A percentile compares a stretch with the other conserved stretches of the same genome.
Conservation (phyloP, 2,797 vertebrate genomes). For the Balearica regulorum region DNA sequence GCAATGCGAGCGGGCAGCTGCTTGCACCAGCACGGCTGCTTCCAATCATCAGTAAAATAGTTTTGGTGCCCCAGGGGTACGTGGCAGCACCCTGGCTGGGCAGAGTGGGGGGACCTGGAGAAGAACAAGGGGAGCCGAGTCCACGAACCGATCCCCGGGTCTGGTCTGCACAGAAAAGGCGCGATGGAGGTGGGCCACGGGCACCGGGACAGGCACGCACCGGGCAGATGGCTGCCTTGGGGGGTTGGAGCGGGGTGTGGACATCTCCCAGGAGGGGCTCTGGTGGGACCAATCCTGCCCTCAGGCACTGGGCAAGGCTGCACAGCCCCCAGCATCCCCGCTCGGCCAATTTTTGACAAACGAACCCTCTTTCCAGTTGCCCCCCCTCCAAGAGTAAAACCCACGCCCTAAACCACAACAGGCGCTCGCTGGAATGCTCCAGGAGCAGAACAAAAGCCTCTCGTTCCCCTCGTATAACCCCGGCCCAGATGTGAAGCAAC, state of each 20-base stretch:
- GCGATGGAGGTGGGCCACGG: rapidly evolving
- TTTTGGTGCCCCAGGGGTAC: not conserved
- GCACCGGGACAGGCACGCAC: not conserved
- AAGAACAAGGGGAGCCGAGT: not conserved
- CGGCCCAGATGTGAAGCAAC: not conserved
- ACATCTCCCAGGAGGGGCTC: not conserved
- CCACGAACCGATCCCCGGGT: rapidly evolving
- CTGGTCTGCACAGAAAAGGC: not conserved
- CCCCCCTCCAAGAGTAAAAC: not conserved
- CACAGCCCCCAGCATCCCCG: rapidly evolving
- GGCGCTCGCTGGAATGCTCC: conserved; percentile 5
- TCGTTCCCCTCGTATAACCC: not conserved
- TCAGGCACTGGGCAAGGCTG: not conserved
- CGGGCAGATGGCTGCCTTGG: rapidly evolving
- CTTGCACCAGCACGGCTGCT: rapidly evolving
- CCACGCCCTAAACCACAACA: conserved; percentile 31
- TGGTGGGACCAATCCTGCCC: not conserved
- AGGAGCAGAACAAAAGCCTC: not conserved
- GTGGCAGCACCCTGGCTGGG: not conserved
- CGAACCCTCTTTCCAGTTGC: not conserved
- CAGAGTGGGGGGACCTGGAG: not conserved
- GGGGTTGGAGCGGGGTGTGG: not conserved
- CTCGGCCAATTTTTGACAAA: not conserved
- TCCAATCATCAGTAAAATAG: rapidly evolving
- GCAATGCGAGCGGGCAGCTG: not conserved